Base-by-base conservation (phyloP, 1,140 invertebrate species). In the Ephestia elutella region DNA sequence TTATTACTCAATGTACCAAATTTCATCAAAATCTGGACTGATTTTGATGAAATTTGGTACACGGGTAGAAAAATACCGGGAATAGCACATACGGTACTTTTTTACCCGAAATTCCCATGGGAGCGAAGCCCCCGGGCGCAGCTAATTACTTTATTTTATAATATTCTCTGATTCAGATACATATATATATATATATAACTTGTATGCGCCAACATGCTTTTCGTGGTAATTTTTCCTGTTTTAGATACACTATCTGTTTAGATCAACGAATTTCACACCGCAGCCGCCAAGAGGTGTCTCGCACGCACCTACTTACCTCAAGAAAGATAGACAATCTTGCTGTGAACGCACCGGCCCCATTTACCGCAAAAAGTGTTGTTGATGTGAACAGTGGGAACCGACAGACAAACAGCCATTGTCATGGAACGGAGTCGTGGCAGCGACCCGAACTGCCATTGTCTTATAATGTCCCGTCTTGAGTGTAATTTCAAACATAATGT, bases 331-430 rank as follows among this genome's bases (percentile, higher is more conserved):
- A 17, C n/a, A 15, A 44, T 44, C 13, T 15, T 15, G 38, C 15
- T 44, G 38, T 15, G 38, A 44, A 44, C 38, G 38, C 38, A 38
- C 56, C 62, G 65, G 49, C 65, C 68, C 62, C 55, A 53, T 65
- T 64, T 70, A 50, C 50, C 51, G 61, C 51, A 70, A 67, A 63
- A 69, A 71, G 66, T 62, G 50, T 66, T 71, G 55, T 64, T 73
- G 73, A 75, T 77, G 78, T 68, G 80, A 80, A 79, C 76, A 70
- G 73, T 77, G 80, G 71, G 75, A 80, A 78, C 71, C 74, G 71
- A 70, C 60, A 75, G 63, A 76, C 74, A 80, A 80, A 74, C 67
- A 65, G 53, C 70, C 61, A 81, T 81, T 83, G 80, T 69, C 63
- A 55, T 68, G 57, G 66, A 78, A 71, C 72, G 68, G 70, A 64